Evolutionary conservation across 2,797 vertebrate species (phyloP).

Genomic region (Falco biarmicus): DNA sequence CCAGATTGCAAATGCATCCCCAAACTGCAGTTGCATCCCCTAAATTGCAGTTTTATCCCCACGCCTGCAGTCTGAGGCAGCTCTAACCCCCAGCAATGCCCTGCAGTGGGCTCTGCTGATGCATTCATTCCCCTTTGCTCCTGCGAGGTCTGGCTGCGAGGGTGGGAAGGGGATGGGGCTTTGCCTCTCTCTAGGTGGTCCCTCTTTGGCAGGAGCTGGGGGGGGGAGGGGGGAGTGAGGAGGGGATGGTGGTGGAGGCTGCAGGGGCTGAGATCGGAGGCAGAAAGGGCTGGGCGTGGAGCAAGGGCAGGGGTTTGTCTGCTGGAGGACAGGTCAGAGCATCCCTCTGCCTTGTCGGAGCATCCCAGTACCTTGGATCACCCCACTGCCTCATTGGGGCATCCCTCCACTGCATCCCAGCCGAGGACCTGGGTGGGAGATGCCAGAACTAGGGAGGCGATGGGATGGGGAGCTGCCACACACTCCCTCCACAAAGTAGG

Average conservation of each 20-base stretch:
- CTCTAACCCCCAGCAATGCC: not conserved
- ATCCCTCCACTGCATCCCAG: not conserved
- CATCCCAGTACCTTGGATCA: not conserved
- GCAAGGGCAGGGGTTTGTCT: not conserved
- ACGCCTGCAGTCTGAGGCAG: not conserved
- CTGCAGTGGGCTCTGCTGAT: not conserved
- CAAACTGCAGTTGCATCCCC: rapidly evolving
- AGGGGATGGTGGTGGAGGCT: not conserved
- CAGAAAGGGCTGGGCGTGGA: rapidly evolving
- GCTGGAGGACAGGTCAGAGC: not conserved
- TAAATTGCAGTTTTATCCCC: not conserved
- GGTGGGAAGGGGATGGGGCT: not conserved
- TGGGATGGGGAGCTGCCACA: rapidly evolving
- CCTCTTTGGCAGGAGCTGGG: not conserved
- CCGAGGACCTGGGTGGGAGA: not conserved
- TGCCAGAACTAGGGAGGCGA: too few species aligned
- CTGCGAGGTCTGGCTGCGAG: not conserved
- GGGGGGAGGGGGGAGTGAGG: not conserved
- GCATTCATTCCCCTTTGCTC: not conserved
- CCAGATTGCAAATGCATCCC: not conserved
- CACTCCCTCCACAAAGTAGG: not conserved
- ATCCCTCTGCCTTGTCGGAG: not conserved
- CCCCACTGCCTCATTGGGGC: rapidly evolving
- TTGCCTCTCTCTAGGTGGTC: not conserved
- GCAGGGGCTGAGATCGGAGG: not conserved